A percentile compares a stretch with the other conserved stretches of the same genome.
Evolutionary conservation across 2,888 invertebrate species (phyloP).

Genomic region (Cryptus armator): DNA sequence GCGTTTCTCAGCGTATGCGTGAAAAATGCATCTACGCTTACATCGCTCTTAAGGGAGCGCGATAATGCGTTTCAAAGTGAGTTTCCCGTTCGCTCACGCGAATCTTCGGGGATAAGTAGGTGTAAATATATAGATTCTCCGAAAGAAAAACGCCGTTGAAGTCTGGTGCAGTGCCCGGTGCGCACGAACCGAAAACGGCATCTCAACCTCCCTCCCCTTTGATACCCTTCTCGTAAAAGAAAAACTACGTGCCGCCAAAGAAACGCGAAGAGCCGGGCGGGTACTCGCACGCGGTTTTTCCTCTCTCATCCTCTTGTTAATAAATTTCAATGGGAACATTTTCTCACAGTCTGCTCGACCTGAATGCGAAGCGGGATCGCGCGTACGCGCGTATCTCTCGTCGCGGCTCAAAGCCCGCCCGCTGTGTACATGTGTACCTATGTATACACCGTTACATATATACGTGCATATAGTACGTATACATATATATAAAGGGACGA

Average conservation of each 20-base stretch:
- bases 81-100: conserved; percentile 45
- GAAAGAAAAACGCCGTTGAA: conserved; percentile 35
- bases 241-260: conserved; percentile 77
- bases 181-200: conserved; percentile 31
- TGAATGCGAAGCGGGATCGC: conserved; percentile 57
- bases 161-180: conserved; percentile 51
- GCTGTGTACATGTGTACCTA: conserved; percentile 57
- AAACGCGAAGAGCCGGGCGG: conserved; percentile 32
- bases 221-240: conserved; percentile 42
- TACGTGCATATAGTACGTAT: conserved; percentile 10
- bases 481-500: conserved; percentile 51
- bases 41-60: conserved; percentile 64
- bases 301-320: conserved; percentile 77
- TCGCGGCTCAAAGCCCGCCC: conserved; percentile 61
- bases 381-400: conserved; percentile 62
- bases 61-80: conserved; percentile 81
- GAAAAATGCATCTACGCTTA: background rate
- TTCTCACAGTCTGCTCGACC: conserved; percentile 80
- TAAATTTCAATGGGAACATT: conserved; percentile 83
- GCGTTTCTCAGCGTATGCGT: background rate
- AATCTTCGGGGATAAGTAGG: conserved; percentile 67
- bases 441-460: background rate
- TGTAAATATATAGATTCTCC: conserved; percentile 62
- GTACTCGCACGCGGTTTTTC: conserved; percentile 76
- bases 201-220: background rate